These are phyloP conservation scores for Pristionchus fissidentatus DNA, from an alignment of 2,888 invertebrate species.

Conservation along the genomic window DNA sequence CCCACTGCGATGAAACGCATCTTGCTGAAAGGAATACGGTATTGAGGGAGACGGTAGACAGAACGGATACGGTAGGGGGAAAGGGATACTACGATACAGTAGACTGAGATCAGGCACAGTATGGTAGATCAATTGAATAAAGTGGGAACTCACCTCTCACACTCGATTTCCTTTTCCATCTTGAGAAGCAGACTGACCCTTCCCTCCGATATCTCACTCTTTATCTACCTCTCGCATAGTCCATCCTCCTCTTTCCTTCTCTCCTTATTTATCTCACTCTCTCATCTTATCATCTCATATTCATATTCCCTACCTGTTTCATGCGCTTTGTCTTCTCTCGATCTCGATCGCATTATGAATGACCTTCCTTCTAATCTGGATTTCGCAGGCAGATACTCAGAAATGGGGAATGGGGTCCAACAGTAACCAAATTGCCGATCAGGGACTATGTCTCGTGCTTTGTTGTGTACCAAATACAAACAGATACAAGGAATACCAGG, in stretches of 20 bases:
- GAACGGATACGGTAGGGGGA: background rate
- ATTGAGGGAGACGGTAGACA: background rate
- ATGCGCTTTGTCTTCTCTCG: slow-evolving; percentile 40
- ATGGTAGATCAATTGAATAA: too few relatives aligned
- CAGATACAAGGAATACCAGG: too few relatives aligned
- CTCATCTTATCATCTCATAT: too few relatives aligned
- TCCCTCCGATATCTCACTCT: background rate
- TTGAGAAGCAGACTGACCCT: background rate
- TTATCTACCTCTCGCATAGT: background rate
- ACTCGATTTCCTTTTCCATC: slow-evolving; percentile 44
- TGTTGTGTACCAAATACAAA: too few relatives aligned
- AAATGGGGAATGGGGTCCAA: too few relatives aligned
- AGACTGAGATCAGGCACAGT: background rate
- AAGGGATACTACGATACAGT: too few relatives aligned
- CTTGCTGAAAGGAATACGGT: slow-evolving; percentile 51
- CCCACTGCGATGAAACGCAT: slow-evolving; percentile 68
- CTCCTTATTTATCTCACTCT: background rate
- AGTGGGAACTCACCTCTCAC: background rate
- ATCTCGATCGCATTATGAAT: slow-evolving; percentile 22
- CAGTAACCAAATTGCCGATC: too few relatives aligned
- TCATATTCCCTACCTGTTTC: slow-evolving; percentile 36
- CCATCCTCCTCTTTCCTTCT: slow-evolving; percentile 9
- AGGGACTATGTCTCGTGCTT: too few relatives aligned
- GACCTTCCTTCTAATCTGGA: background rate
- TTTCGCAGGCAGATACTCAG: too few relatives aligned